Base-by-base conservation (phyloP, 2,113 vertebrate species). In the Sturnira hondurensis region DNA sequence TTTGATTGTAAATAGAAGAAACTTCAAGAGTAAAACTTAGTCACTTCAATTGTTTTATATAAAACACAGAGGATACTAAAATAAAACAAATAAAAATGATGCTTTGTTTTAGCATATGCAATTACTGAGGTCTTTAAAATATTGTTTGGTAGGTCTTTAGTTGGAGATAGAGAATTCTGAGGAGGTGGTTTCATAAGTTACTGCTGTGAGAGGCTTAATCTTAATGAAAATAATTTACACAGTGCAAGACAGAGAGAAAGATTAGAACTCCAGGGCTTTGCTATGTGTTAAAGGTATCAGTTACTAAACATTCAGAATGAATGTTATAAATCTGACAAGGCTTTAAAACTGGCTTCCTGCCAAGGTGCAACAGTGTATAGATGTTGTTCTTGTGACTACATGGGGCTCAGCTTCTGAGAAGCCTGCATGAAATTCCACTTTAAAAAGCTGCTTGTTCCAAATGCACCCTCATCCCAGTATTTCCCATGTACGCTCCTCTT, bases 181-280 rank as follows among this genome's bases (percentile, higher is more conserved):
- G 45, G 41, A 87, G 41, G 5, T 41, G 24, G 22, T 26, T 65
- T 17, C 24, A 0, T 73, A 81, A 81, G 33, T 56, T 50, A 87
- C 54, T 71, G 10, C 22, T 15, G 24, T 58, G 65, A 86, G 36
- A 65, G 52, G 24, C 70, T 58, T 87, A 56, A 76, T 50, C 83
- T 96, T 84, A 92, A 93, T 70, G 74, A 89, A 86, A 91, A 92
- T 41, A 54, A 47, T 82, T 54, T 71, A 76, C 33, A 47, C 17
- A 67, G 45, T 28, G 7, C 5, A 90, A 67, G 81, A 2, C 15
- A 71, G 65, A 38, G 80, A 77, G 63, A 92, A 33, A 58, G 38
- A 84, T 52, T 33, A 85, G 71, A 78, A 54, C n/a, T 24, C 58
- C 52, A 36, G 50, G 22, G 38, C 5, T 76, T 85, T 52, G 50